Evolutionary conservation across 2,888 invertebrate genomes (phyloP), one percentile per base, ranked within the genome.

Genomic region (Tricholauxania praeusta): DNA sequence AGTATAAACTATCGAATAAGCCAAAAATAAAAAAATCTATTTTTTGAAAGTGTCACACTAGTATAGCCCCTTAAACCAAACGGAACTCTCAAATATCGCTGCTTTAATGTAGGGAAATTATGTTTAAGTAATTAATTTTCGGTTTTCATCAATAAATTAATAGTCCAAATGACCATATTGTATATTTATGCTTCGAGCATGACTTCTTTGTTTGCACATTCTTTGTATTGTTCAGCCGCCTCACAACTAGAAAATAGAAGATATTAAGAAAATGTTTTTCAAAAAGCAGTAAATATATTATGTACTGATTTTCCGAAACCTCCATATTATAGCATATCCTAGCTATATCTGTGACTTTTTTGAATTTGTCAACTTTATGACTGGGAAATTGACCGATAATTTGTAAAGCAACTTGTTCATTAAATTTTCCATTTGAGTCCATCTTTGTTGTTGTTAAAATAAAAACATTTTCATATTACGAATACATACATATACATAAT

Each of bases 161-260:
- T 28, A 28, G 3, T 28, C 4, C 28, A 28, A 28, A 28, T 28
- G 28, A 28, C 28, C 28, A 28, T 28, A 28, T 22, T 22, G 22
- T 39, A 60, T 22, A 22, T 60, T 22, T 57, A 5, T 6, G 80
- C 84, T 64, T 49, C 80, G 14, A 78, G 76, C 2, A 6, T 3
- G 7, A 78, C 81, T 63, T 83, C 79, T 2, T 68, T 10, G 15
- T 66, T 75, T 47, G 82, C 78, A 66, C 83, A 84, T 14, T 49
- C 32, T 15, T 79, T 74, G 51, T 83, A 83, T 6, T 64, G 57
- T 62, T 80, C 83, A n/a, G 82, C 83, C 0, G 84, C 84, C 64
- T 83, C 83, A 55, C 82, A 83, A n/a, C 80, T 81, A 67, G 82
- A 78, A 14, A 72, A 77, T 0, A n/a, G 14, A 28, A 59, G 12